Evolutionary conservation across 2,888 invertebrate species (phyloP).

Genomic region (Oxystoma pomonae): DNA sequence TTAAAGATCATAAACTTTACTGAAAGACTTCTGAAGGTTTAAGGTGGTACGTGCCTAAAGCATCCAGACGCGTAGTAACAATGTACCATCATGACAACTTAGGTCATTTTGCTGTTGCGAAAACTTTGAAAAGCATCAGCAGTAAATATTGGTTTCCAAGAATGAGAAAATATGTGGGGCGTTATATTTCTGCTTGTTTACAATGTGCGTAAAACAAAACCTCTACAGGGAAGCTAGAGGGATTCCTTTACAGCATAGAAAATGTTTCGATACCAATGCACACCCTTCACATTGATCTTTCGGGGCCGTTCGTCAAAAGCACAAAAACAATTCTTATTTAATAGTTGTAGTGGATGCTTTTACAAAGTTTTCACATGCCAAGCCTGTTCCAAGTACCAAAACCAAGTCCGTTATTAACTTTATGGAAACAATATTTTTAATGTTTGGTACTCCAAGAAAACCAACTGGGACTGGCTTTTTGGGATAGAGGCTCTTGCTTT

Average conservation of each 20-base stretch:
- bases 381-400: slow-evolving; percentile 22
- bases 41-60: slow-evolving; percentile 9
- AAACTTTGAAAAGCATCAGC: slow-evolving; percentile 20
- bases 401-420: slow-evolving; percentile 13
- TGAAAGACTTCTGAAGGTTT: background rate
- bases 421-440: slow-evolving; percentile 17
- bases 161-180: slow-evolving; percentile 25
- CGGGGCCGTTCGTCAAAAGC: slow-evolving; percentile 4
- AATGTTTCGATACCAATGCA: slow-evolving; percentile 2
- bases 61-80: slow-evolving; percentile 18
- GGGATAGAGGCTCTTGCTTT: slow-evolving; percentile 21
- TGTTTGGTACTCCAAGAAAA: slow-evolving; percentile 21
- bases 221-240: slow-evolving; percentile 22
- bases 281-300: slow-evolving; percentile 5
- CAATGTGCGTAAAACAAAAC: slow-evolving; percentile 35
- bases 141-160: slow-evolving; percentile 10
- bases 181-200: slow-evolving; percentile 33
- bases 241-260: slow-evolving; percentile 12
- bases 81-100: slow-evolving; percentile 32
- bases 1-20: slow-evolving; percentile 5
- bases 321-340: background rate
- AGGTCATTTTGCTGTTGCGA: slow-evolving; percentile 31
- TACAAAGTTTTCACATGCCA: slow-evolving; percentile 34
- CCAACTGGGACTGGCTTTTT: slow-evolving; percentile 21
- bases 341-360: too few relatives aligned